Percentiles rank a stretch among this genome's conserved stretches.
phyloP scores from a whole-genome alignment of 2,113 vertebrate species.

The Callocephalon fimbriatum region DNA sequence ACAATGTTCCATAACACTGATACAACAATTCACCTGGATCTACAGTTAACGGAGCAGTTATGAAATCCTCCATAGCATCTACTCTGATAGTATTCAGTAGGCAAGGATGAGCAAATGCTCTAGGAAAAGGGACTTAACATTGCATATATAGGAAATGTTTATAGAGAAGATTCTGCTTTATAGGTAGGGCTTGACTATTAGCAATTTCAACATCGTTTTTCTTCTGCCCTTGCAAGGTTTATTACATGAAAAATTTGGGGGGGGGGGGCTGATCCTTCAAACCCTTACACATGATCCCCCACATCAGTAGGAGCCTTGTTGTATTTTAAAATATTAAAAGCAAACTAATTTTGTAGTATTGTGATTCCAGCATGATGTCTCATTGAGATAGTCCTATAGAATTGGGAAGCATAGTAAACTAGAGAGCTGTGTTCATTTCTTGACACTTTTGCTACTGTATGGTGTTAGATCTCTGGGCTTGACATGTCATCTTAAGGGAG shows the following conservation, averaged over 20 bases:
- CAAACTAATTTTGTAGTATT: slow-evolving; percentile 64
- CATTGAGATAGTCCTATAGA: slow-evolving; percentile 59
- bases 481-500: background rate
- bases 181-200: slow-evolving; percentile 71
- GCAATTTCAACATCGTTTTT: slow-evolving; percentile 59
- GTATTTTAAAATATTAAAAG: slow-evolving; percentile 68
- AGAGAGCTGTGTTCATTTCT: slow-evolving; percentile 67
- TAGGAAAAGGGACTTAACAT: slow-evolving; percentile 63
- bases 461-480: slow-evolving; percentile 50
- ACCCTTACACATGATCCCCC: slow-evolving; percentile 32
- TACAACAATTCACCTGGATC: slow-evolving; percentile 57
- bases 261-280: background rate
- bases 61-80: slow-evolving; percentile 55
- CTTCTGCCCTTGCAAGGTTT: slow-evolving; percentile 67
- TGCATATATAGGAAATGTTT: slow-evolving; percentile 69
- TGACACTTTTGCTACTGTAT: slow-evolving; percentile 55
- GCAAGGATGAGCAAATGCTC: slow-evolving; percentile 68
- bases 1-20: slow-evolving; percentile 59
- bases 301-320: slow-evolving; percentile 61
- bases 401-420: slow-evolving; percentile 56
- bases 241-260: slow-evolving; percentile 27
- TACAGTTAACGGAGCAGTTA: slow-evolving; percentile 56
- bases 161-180: slow-evolving; percentile 67
- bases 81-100: slow-evolving; percentile 66
- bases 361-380: slow-evolving; percentile 69